These are phyloP conservation scores for Carduelis carduelis DNA, from an alignment of 2,797 vertebrate species.

Conservation along the genomic window DNA sequence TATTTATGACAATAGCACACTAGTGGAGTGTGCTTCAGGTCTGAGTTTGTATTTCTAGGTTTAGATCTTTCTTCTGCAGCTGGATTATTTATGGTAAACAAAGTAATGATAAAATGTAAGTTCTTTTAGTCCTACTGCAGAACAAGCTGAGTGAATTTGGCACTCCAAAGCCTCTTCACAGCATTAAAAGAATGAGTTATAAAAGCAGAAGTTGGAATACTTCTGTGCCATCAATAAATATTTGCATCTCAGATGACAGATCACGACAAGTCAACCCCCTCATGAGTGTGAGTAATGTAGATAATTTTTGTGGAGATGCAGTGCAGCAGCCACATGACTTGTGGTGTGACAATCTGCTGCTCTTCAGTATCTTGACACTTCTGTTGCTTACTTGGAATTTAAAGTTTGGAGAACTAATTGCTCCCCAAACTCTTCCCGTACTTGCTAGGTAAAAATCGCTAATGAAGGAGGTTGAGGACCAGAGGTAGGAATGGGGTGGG, in stretches of 20 bases:
- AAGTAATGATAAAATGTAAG: not conserved
- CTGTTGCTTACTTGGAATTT: conserved; percentile 3
- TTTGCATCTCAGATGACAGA: conserved; percentile 37
- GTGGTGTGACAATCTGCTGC: conserved; percentile 30
- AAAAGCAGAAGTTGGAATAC: conserved; percentile 1
- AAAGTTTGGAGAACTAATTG: not conserved
- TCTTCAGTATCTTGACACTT: not conserved
- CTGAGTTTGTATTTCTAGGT: not conserved
- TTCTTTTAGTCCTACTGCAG: not conserved
- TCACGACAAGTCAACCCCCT: conserved; percentile 26
- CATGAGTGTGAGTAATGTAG: conserved; percentile 13
- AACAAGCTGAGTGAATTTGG: not conserved
- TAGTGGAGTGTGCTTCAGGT: not conserved
- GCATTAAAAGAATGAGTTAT: conserved; percentile 4
- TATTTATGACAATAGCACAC: not conserved
- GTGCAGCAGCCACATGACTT: conserved; percentile 1
- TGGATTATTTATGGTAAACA: not conserved
- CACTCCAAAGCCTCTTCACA: not conserved
- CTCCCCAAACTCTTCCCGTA: not conserved
- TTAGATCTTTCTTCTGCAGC: not conserved
- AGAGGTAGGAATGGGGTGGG: not conserved
- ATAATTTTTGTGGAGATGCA: conserved; percentile 11
- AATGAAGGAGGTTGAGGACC: not conserved
- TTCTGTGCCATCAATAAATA: conserved; percentile 36
- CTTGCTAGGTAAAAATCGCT: not conserved